Evolutionary conservation across 2,797 vertebrate species (phyloP).

Genomic region (Kryptolebias ocellatus): DNA sequence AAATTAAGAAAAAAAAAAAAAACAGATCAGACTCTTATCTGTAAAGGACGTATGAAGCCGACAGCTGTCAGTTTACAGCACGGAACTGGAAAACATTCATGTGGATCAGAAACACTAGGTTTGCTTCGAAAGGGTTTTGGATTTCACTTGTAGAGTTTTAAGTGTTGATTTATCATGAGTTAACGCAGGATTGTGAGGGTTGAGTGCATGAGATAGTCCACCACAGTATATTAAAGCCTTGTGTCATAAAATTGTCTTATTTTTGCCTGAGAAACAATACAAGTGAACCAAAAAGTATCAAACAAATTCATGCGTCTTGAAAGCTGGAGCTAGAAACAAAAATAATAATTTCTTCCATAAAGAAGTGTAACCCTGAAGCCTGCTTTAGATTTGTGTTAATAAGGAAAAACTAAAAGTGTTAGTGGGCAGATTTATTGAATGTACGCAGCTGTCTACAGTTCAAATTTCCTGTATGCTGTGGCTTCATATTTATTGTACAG

Average conservation of each 20-base stretch:
- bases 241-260: too few species aligned
- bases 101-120: slow-evolving; percentile 2
- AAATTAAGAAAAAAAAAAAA: background rate
- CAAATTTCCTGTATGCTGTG: background rate
- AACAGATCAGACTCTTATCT: background rate
- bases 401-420: background rate
- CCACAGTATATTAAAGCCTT: background rate
- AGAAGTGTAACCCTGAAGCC: background rate
- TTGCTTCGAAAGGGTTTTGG: slow-evolving; percentile 4
- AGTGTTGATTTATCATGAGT: background rate
- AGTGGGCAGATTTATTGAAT: background rate
- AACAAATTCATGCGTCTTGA: background rate
- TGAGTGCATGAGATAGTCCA: background rate
- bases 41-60: slow-evolving; percentile 5
- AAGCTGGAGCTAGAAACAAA: background rate
- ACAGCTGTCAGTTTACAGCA: slow-evolving; percentile 8
- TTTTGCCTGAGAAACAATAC: too few species aligned
- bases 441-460: background rate
- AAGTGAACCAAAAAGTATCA: too few species aligned
- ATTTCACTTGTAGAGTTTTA: slow-evolving; percentile 1
- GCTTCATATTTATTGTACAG: slow-evolving; percentile 19
- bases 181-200: background rate
- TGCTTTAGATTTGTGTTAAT: background rate
- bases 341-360: background rate
- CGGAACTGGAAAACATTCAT: background rate